Evolutionary conservation across 2,888 invertebrate species (phyloP).

Genomic region (Trachelus stipa): DNA sequence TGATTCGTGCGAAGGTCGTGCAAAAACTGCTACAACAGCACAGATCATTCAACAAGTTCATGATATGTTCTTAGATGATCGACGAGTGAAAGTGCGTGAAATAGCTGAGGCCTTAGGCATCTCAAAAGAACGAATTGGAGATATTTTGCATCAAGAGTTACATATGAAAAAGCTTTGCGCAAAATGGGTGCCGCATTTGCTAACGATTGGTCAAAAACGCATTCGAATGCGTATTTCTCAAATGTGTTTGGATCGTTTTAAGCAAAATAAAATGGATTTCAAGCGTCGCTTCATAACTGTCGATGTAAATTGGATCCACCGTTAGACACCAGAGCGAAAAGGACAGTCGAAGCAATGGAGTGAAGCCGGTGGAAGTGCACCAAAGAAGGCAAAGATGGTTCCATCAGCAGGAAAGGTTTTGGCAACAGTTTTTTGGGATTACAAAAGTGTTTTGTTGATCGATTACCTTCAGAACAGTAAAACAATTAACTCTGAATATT

Average conservation of each 20-base stretch:
- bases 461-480: constrained; percentile 48
- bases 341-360: constrained; percentile 15
- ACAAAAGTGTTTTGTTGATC: constrained; percentile 43
- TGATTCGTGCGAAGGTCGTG: too few relatives aligned
- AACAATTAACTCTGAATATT: constrained; percentile 42
- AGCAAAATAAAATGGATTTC: constrained; percentile 25
- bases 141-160: constrained; percentile 41
- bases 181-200: constrained; percentile 52
- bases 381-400: constrained; percentile 25
- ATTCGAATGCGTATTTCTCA: constrained; percentile 24
- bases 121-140: too few relatives aligned
- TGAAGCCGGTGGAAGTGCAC: background rate
- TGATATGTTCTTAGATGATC: too few relatives aligned
- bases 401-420: constrained; percentile 27
- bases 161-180: constrained; percentile 36
- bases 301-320: constrained; percentile 58
- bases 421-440: constrained; percentile 54
- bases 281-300: constrained; percentile 50
- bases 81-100: too few relatives aligned
- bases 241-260: constrained; percentile 25
- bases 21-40: too few relatives aligned
- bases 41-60: too few relatives aligned
- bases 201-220: constrained; percentile 32
- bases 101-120: too few relatives aligned
- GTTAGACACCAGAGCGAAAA: constrained; percentile 48